Base-by-base conservation (phyloP, 2,888 invertebrate species). In the Xanthia icteritia region DNA sequence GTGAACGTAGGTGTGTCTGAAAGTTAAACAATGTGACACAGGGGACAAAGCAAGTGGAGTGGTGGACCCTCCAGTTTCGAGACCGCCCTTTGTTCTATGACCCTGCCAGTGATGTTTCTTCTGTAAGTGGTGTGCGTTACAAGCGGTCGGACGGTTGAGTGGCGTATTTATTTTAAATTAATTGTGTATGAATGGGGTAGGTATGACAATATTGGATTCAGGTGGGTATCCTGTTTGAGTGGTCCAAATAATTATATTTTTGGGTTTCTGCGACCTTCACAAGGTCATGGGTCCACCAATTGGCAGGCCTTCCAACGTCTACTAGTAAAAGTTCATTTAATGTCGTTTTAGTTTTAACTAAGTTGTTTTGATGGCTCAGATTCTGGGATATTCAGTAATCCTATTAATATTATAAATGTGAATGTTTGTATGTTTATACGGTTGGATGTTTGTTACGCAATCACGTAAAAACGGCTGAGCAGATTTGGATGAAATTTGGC, bases 11-110 rank as follows among this genome's bases (percentile, higher is more conserved):
- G 82, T 88, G 85, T 84, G 70, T 77, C 76, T 90, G 90, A 91
- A 92, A 92, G 92, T 93, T 93, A 94, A 94, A 95, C 95, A 95
- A 94, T 95, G 94, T 95, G 92, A 93, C 90, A 93, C 90, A 84
- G 88, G 77, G 94, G 93, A 95, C 95, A 95, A 95, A 95, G 95
- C 90, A 85, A 92, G 91, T 93, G 90, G 91, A 94, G 95, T 92
- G 92, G 92, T 88, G 87, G 58, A 91, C 92, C 92, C 94, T 95
- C 90, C 86, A 92, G 90, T 89, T 89, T 88, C 89, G 90, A 89
- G 87, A 88, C 89, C 86, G 88, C 91, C 92, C 94, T 94, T 95
- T 95, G 95, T 95, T 93, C 91, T 86, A 85, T 89, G 89, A 86
- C 93, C 91, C 92, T 92, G 91, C 87, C 89, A 90, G 91, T 91